Percentiles rank a stretch among this genome's conserved stretches.
Conservation (phyloP, 2,113 vertebrate species). For the Nerophis lumbriciformis region DNA sequence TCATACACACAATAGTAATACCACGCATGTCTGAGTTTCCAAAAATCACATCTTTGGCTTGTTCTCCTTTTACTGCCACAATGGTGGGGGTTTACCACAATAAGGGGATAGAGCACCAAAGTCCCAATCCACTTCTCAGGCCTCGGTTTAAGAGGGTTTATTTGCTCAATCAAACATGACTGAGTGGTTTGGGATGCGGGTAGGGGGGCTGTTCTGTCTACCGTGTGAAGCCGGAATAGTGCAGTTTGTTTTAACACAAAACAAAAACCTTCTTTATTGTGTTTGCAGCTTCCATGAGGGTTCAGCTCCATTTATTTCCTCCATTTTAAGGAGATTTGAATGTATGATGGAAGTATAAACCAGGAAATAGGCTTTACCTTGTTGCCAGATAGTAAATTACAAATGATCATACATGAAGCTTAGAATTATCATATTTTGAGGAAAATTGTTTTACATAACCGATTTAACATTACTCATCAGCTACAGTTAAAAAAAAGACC, state of each 20-base stretch:
- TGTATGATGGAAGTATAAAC: no score
- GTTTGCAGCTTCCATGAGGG: neutral
- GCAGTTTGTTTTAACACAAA: neutral
- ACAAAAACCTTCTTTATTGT: conserved; percentile 6
- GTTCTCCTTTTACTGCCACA: conserved; percentile 19
- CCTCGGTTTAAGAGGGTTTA: neutral
- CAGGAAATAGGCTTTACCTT: neutral
- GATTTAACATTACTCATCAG: no score
- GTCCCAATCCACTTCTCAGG: neutral
- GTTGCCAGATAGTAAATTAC: no score
- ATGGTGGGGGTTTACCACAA: conserved; percentile 29
- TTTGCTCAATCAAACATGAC: conserved; percentile 1
- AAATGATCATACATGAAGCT: no score
- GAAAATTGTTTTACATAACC: no score
- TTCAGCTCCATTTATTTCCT: neutral
- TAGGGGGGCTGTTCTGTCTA: neutral
- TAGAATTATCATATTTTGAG: no score
- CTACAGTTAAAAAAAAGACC: no score
- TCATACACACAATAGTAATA: neutral
- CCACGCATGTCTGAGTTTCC: conserved; percentile 28
- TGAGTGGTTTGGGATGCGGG: neutral
- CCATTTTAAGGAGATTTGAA: no score
- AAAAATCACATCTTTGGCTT: conserved; percentile 26
- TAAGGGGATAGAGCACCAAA: neutral
- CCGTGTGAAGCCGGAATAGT: neutral